Conservation (phyloP, 1,140 invertebrate species). For the Cepaea nemoralis region DNA sequence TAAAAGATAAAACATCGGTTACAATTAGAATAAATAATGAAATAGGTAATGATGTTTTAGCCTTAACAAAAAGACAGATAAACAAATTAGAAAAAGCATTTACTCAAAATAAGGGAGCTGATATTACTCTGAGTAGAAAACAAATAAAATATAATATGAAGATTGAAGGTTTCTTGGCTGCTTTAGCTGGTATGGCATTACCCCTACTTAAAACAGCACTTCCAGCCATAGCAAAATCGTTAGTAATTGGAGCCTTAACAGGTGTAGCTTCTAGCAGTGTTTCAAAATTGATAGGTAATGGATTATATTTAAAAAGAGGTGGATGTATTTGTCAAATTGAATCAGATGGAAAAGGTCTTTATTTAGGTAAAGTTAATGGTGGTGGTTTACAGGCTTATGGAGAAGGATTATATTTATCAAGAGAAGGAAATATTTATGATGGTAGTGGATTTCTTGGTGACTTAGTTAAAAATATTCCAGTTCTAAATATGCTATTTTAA, state of each 20-base stretch:
- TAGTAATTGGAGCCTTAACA: slow-evolving; percentile 4
- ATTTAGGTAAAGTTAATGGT: too few relatives aligned
- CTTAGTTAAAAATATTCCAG: not conserved
- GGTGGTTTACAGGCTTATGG: too few relatives aligned
- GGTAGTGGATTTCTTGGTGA: slow-evolving; percentile 1
- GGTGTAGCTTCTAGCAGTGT: not conserved
- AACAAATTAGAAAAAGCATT: slow-evolving; percentile 7
- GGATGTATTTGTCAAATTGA: slow-evolving; percentile 12
- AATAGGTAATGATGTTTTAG: not conserved
- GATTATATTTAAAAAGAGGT: not conserved
- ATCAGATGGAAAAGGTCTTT: slow-evolving; percentile 1
- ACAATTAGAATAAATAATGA: too few relatives aligned
- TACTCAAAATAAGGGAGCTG: not conserved
- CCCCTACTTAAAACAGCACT: not conserved
- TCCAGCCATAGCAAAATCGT: not conserved
- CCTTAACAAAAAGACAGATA: slow-evolving; percentile 7
- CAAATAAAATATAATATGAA: slow-evolving; percentile 5
- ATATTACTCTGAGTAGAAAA: slow-evolving; percentile 3
- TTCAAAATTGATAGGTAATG: slow-evolving; percentile 6
- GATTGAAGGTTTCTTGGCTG: not conserved
- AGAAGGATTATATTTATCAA: slow-evolving; percentile 6
- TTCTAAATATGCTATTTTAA: not conserved
- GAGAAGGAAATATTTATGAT: not conserved
- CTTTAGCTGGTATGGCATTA: slow-evolving; percentile 1
- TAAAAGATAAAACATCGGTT: too few relatives aligned